These are phyloP conservation scores for Ivindomyrus marchei DNA, from an alignment of 2,113 vertebrate species.

Conservation along the genomic window DNA sequence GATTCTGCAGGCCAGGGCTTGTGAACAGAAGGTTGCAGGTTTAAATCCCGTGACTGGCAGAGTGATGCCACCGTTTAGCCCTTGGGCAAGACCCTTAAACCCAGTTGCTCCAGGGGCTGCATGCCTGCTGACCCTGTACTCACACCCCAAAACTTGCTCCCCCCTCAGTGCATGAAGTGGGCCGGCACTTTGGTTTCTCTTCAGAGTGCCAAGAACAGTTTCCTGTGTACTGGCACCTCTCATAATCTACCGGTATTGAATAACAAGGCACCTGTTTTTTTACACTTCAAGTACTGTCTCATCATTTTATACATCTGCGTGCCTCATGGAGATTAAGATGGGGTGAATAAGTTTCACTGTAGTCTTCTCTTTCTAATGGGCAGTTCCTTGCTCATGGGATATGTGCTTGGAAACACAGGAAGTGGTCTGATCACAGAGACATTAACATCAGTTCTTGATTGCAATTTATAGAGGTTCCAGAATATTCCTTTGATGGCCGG, in stretches of 20 bases:
- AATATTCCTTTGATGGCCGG: constrained; percentile 70
- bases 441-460: constrained; percentile 20
- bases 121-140: not conserved
- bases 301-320: not conserved
- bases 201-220: not conserved
- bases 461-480: constrained; percentile 60
- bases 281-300: not conserved
- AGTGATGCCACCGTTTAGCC: not conserved
- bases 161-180: not conserved
- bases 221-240: not conserved
- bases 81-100: not conserved
- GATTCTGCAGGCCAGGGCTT: not conserved
- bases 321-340: not conserved
- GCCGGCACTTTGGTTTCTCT: not conserved
- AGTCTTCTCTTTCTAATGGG: not conserved
- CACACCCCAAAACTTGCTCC: not conserved
- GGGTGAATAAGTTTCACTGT: not conserved
- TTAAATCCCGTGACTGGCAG: not conserved
- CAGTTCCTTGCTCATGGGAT: not conserved
- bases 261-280: not conserved
- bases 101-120: not conserved
- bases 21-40: not conserved
- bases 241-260: not conserved
- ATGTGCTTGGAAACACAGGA: not conserved
- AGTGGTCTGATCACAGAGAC: not conserved